Conservation (phyloP, 2,888 invertebrate species). For the Lapara coniferarum region DNA sequence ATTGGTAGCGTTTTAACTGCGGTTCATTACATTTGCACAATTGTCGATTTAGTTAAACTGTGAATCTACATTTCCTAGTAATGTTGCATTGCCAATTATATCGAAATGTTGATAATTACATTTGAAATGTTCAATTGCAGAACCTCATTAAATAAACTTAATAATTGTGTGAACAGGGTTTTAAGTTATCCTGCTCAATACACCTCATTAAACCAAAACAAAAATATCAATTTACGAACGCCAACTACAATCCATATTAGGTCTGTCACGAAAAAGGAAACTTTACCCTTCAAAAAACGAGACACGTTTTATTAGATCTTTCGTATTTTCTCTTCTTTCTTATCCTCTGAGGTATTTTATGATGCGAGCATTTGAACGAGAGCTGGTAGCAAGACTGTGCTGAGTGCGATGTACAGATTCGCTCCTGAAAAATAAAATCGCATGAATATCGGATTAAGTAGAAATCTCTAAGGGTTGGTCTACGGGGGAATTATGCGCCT, state of each 20-base stretch:
- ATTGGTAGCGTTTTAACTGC: constrained; percentile 5
- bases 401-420: constrained; percentile 52
- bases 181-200: background rate
- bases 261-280: constrained; percentile 32
- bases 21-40: constrained; percentile 16
- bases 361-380: constrained; percentile 57
- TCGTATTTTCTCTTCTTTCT: constrained; percentile 30
- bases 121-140: background rate
- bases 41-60: constrained; percentile 13
- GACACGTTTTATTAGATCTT: constrained; percentile 30
- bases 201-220: background rate
- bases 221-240: constrained; percentile 25
- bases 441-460: constrained; percentile 6
- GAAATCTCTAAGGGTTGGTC: background rate
- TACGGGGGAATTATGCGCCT: too few species aligned
- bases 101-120: constrained; percentile 3
- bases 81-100: constrained; percentile 15
- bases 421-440: constrained; percentile 56
- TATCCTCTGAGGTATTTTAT: constrained; percentile 40
- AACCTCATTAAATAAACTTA: background rate
- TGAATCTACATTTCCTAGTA: constrained; percentile 5
- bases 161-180: too few species aligned
- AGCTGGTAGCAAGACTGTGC: constrained; percentile 56
- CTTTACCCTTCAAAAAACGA: constrained; percentile 24
- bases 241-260: constrained; percentile 34